Percentiles rank a stretch among this genome's conserved stretches.
Conservation (phyloP, 2,797 vertebrate species). For the Sternarchorhynchus goeldii region DNA sequence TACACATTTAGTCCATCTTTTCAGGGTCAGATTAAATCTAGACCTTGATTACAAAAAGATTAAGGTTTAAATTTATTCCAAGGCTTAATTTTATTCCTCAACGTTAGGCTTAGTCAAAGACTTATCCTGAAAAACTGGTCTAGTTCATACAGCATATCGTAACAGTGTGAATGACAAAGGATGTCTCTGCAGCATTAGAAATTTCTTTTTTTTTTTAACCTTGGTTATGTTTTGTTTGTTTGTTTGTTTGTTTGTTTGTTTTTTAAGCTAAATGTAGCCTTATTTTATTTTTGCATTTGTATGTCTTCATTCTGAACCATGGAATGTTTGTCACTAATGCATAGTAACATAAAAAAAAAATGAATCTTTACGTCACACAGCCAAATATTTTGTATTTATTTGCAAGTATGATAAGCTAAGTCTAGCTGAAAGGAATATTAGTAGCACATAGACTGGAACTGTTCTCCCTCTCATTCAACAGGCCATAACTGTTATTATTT, state of each 20-base stretch:
- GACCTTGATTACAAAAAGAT: not conserved
- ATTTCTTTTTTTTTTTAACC: constrained; percentile 29
- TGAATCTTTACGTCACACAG: constrained; percentile 51
- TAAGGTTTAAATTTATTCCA: not conserved
- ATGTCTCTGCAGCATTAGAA: constrained; percentile 23
- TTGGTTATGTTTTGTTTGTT: constrained; percentile 63
- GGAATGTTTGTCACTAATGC: constrained; percentile 66
- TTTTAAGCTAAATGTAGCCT: constrained; percentile 64
- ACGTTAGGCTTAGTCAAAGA: not conserved
- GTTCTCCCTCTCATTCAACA: constrained; percentile 50
- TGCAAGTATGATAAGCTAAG: constrained; percentile 52
- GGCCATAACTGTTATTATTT: constrained; percentile 65
- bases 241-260: constrained; percentile 56
- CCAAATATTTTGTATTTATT: constrained; percentile 58
- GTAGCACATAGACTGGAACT: constrained; percentile 58
- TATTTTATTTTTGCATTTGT: constrained; percentile 72
- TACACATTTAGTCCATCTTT: constrained; percentile 24
- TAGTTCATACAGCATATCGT: constrained; percentile 40
- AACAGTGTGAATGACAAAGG: constrained; percentile 22
- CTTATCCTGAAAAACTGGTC: constrained; percentile 13
- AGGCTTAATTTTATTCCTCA: not conserved
- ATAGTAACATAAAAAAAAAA: constrained; percentile 41
- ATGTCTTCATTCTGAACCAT: constrained; percentile 70
- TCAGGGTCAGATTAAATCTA: not conserved
- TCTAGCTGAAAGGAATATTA: constrained; percentile 41